A percentile compares a stretch with the other conserved stretches of the same genome.
Conservation (phyloP, 2,797 vertebrate genomes). For the Spinibarbus caldwelli region DNA sequence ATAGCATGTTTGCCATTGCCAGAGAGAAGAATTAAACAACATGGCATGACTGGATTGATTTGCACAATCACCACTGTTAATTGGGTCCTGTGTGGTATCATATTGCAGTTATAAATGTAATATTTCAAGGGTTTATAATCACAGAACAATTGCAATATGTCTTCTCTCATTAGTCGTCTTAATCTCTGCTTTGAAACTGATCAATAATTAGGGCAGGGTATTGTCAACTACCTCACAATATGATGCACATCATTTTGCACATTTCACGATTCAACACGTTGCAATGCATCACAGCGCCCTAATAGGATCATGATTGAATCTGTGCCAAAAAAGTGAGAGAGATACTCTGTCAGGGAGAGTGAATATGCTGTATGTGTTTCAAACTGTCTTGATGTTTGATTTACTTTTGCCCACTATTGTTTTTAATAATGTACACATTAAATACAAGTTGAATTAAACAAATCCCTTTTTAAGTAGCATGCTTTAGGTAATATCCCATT, state of each 20-base stretch:
- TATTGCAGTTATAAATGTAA: constrained; percentile 37
- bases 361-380: background rate
- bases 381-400: background rate
- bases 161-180: constrained; percentile 28
- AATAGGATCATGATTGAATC: constrained; percentile 8
- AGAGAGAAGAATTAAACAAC: constrained; percentile 49
- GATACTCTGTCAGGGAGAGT: background rate
- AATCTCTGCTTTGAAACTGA: constrained; percentile 41
- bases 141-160: constrained; percentile 30
- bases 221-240: constrained; percentile 27
- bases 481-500: background rate
- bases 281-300: background rate
- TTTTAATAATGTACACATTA: background rate
- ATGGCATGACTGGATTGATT: constrained; percentile 50
- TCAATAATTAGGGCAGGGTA: constrained; percentile 12
- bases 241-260: constrained; percentile 1
- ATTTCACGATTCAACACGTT: constrained; percentile 13
- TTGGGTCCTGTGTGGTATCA: constrained; percentile 39
- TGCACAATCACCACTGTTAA: constrained; percentile 52
- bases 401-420: background rate
- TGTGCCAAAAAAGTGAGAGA: background rate
- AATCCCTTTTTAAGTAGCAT: background rate
- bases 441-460: background rate
- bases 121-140: constrained; percentile 36
- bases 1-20: constrained; percentile 47